Base-by-base conservation (phyloP, 92 coral and sea anemone genomes). In the Phymanthus crucifer region DNA sequence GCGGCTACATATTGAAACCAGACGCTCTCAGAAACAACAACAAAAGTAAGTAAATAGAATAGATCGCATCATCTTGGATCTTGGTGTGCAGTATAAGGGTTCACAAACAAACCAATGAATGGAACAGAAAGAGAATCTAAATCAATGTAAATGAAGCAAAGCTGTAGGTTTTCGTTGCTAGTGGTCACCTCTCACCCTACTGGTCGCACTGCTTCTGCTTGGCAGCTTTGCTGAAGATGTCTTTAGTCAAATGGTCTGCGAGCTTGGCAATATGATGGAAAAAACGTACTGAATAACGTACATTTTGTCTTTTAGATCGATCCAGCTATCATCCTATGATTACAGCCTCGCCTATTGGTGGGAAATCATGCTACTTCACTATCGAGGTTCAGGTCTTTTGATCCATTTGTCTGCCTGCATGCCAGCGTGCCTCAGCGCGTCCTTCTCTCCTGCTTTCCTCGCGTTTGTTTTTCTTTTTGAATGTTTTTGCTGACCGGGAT, bases 1-100 rank as follows among this genome's bases (percentile, higher is more conserved):
- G 97, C 77, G 97, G 97, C 2, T 92, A 87, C 66, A 82, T 92
- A 65, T 77, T 92, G 32, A 92, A 92, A 72, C 97, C 97, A 21
- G 87, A 87, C 19, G 86, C 89, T 43, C 66, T 92, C 24, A 83
- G 97, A 31, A 34, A 61, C 72, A 81, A 83, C 4, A 74, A 85
- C 74, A 12, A 27, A 61, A 92, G 92, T 91, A 36, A 43, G 75
- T 71, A 23, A 19, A 5, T 9, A 57, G 23, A 54, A 54, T 54
- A 54, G 58, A 14, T 16, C 58, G 14, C 16, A 19, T 50, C n/a
- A n/a, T 19, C 50, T 74, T 74, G 27, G 27, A 11, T 12, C 21
- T 64, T n/a, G n/a, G n/a, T n/a, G n/a, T n/a, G n/a, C n/a, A n/a
- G n/a, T n/a, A n/a, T n/a, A n/a, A n/a, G n/a, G n/a, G n/a, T n/a